Evolutionary conservation across 2,888 invertebrate species (phyloP), one percentile per base, ranked within the genome.

Genomic region (Anticlea derivata): DNA sequence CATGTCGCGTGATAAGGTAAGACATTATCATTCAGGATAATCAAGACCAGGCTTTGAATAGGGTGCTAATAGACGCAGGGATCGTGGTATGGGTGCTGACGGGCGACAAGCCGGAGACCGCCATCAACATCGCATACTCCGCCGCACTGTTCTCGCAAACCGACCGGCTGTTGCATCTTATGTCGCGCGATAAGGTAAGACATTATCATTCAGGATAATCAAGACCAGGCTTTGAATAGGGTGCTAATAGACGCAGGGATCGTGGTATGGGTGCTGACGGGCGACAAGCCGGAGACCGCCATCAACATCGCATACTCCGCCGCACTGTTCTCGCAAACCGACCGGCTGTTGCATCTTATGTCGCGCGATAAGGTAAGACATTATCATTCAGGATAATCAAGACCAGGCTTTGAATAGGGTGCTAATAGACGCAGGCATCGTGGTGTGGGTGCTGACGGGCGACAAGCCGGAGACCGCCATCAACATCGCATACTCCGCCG

Each of bases 381-480:
- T 10, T 7, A 1, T 11, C 6, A 17, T 4, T n/a, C n/a, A n/a
- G n/a, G n/a, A n/a, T n/a, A n/a, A n/a, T n/a, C n/a, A n/a, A n/a
- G n/a, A n/a, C n/a, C n/a, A n/a, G n/a, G n/a, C n/a, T n/a, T n/a
- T n/a, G n/a, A n/a, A n/a, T n/a, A n/a, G 94, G 1, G 93, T 96
- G 1, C 85, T 99, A 49, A 90, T 96, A 27, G 92, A 94, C 58
- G 96, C 97, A 7, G 97, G 96, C 7, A 94, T 97, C 55, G 93
- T 96, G 0, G 92, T 97, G 52, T 97, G 97, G 97, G 96, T 96
- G 61, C 91, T 99, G 46, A 99, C 98, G 0, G 99, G 96, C 0
- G 99, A 99, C 85, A 99, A 99, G 81, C 97, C 97, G 26, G 99
- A 99, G 88, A 99, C 99, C 0, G 98, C 98, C 44, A 95, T 98